Conservation (phyloP, 2,797 vertebrate genomes). For the Bovichtus diacanthus region DNA sequence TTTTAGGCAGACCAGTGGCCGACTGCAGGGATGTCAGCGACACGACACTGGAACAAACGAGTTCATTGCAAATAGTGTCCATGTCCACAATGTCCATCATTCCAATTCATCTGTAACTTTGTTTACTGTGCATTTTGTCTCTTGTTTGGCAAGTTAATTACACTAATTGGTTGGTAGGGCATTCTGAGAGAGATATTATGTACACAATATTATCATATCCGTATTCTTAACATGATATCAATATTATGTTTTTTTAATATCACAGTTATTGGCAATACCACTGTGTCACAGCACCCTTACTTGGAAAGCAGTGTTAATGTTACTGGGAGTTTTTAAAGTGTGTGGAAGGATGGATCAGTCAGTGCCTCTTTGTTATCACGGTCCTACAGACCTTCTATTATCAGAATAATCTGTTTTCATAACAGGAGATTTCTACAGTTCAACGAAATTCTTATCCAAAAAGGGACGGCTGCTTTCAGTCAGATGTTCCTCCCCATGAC, state of each 20-base stretch:
- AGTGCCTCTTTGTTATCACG: conserved; percentile 56
- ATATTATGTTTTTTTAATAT: too few relatives aligned
- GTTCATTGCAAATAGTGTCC: background rate
- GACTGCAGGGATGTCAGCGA: background rate
- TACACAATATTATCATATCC: too few relatives aligned
- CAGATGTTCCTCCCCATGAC: background rate
- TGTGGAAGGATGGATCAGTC: conserved; percentile 4
- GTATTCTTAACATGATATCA: too few relatives aligned
- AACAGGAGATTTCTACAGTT: conserved; percentile 42
- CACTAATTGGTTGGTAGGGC: too few relatives aligned
- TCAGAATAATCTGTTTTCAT: conserved; percentile 49
- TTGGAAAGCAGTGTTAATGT: background rate
- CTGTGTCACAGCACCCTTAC: background rate
- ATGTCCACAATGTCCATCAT: too few relatives aligned
- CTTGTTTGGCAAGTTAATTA: too few relatives aligned
- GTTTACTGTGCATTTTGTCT: too few relatives aligned
- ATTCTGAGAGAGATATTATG: too few relatives aligned
- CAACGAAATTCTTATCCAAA: conserved; percentile 27
- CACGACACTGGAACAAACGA: background rate
- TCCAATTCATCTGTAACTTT: too few relatives aligned
- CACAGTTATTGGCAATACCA: too few relatives aligned
- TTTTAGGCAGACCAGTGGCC: background rate
- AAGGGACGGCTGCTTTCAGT: background rate
- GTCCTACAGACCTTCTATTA: conserved; percentile 50
- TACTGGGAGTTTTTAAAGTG: conserved; percentile 2